These are phyloP conservation scores for Aphaenogaster rudis DNA, from an alignment of 1,140 invertebrate species.

Conservation along the genomic window DNA sequence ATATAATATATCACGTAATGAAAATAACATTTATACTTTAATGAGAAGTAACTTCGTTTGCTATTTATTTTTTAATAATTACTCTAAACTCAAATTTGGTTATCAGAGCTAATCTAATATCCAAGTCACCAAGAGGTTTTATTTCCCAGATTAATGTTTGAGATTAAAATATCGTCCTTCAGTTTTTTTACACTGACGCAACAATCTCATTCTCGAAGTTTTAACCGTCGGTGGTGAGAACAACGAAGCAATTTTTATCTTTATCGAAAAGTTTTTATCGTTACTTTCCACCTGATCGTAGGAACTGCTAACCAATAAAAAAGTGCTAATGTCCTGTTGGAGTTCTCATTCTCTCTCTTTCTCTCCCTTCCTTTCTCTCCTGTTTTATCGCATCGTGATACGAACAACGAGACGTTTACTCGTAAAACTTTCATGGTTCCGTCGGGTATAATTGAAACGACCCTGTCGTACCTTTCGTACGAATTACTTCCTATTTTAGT, in stretches of 20 bases:
- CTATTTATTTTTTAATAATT: background rate
- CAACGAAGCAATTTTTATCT: background rate
- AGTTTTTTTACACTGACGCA: background rate
- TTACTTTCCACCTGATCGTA: background rate
- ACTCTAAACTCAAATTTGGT: background rate
- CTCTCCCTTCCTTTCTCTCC: background rate
- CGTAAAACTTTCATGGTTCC: background rate
- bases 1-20: background rate
- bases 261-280: slow-evolving; percentile 10
- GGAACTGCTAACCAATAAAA: slow-evolving; percentile 9
- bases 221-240: background rate
- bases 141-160: slow-evolving; percentile 8
- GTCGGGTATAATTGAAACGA: background rate
- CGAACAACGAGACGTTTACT: slow-evolving; percentile 5
- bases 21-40: background rate
- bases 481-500: background rate
- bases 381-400: slow-evolving; percentile 31
- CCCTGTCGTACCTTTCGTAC: background rate
- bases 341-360: background rate
- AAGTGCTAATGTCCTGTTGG: slow-evolving; percentile 25
- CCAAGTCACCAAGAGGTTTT: background rate
- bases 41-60: background rate
- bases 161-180: background rate
- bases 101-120: background rate
- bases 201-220: background rate